Evolutionary conservation across 2,888 invertebrate genomes (phyloP), one percentile per base, ranked within the genome.

Genomic region (Nematopogon swammerdamellus): DNA sequence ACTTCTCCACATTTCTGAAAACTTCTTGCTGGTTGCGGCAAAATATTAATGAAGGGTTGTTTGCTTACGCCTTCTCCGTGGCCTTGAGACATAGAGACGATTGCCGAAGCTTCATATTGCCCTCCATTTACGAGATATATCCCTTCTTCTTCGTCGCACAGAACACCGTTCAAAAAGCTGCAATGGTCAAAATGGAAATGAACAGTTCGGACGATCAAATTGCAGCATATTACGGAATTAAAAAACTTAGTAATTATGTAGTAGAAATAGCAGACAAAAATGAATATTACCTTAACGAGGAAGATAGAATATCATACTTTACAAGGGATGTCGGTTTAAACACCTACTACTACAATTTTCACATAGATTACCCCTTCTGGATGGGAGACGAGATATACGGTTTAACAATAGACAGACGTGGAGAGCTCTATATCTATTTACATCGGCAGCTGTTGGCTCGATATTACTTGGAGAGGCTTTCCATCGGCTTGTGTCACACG

Each of bases 391-490:
- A 66, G n/a, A 71, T 76, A 49, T 79, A 71, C 56, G 63, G 67
- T 43, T 61, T 72, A 53, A 60, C 68, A 52, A 69, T 76, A 55
- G 80, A 81, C 58, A 68, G 72, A 53, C 77, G 82, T 56, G 84
- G 83, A 18, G 83, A 83, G 61, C 62, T 70, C 19, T 85, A 74
- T 68, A 75, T 84, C 57, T 82, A 79, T 63, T 65, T 80, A 52
- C 80, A 85, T 54, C 85, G 85, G 58, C 84, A 86, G 63, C 59
- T 87, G 14, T 59, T 86, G 56, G 84, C 85, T 52, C 82, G 84
- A 54, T 87, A 85, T 67, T 82, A 86, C 60, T 67, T 86, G 60
- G 86, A 87, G 64, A 82, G 87, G 63, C 68, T 86, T 44, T 80
- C 84, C 29, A 79, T 84, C 59, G 82, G 80, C 49, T 65, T 83